Percentiles rank a stretch among this genome's conserved stretches.
These are phyloP conservation scores for Dendrocopos noguchii DNA, from an alignment of 2,113 vertebrate genomes.

Conservation along the genomic window DNA sequence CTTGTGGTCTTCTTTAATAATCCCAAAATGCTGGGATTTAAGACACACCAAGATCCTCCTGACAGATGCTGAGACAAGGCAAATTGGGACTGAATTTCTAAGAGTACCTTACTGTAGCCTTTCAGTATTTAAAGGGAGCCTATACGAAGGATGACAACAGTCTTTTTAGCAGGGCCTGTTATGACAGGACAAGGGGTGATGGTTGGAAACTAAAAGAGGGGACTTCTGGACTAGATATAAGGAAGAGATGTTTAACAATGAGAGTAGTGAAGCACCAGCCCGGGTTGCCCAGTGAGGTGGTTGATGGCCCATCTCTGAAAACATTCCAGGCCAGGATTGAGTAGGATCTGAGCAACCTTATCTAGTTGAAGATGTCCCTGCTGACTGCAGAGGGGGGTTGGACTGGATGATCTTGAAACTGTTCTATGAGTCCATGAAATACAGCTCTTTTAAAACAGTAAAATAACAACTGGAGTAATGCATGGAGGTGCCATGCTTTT, in stretches of 20 bases:
- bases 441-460: neutral
- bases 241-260: neutral
- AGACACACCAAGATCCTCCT: neutral
- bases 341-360: too few species aligned
- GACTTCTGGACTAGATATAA: neutral
- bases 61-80: neutral
- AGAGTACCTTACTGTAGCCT: neutral
- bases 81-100: neutral
- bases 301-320: neutral
- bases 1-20: neutral
- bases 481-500: rapidly evolving
- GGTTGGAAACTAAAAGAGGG: neutral
- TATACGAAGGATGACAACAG: too few species aligned
- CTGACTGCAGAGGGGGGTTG: neutral
- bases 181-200: too few species aligned
- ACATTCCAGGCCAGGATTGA: too few species aligned
- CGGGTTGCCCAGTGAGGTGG: neutral
- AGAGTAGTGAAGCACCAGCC: neutral
- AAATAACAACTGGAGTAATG: neutral
- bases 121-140: neutral
- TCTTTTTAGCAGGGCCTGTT: too few species aligned
- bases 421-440: neutral
- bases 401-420: neutral
- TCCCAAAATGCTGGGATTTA: neutral
- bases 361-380: too few species aligned